Conservation (phyloP, 1,140 invertebrate species). For the Proctacanthus coquilletti region DNA sequence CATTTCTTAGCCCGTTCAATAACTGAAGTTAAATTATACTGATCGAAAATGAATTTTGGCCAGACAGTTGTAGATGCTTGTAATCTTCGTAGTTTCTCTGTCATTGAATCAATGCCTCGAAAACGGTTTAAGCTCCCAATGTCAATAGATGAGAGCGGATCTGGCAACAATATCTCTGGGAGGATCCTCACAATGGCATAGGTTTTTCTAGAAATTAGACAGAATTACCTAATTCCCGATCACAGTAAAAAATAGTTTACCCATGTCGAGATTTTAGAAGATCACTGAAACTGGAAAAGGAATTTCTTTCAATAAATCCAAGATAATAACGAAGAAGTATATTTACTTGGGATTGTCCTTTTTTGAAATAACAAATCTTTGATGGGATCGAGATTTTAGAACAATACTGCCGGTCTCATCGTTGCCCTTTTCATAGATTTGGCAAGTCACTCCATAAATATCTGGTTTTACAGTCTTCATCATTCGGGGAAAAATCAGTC, state of each 20-base stretch:
- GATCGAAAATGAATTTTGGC: conserved; percentile 45
- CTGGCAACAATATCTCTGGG: conserved; percentile 40
- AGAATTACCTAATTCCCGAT: too few species aligned
- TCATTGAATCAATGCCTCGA: conserved; percentile 22
- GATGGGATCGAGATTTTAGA: conserved; percentile 22
- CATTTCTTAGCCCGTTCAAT: conserved; percentile 28
- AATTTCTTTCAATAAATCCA: background rate
- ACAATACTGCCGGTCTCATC: conserved; percentile 14
- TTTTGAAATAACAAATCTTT: conserved; percentile 21
- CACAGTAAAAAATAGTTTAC: background rate
- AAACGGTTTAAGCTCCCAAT: conserved; percentile 31
- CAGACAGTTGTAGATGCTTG: conserved; percentile 33
- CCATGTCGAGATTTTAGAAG: background rate
- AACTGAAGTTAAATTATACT: conserved; percentile 43
- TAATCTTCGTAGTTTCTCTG: conserved; percentile 24
- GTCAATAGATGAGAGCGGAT: conserved; percentile 32
- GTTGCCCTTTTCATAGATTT: conserved; percentile 24
- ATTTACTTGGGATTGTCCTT: conserved; percentile 9
- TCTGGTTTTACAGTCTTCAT: conserved; percentile 2
- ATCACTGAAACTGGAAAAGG: background rate
- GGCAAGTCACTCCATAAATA: conserved; percentile 25
- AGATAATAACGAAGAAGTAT: background rate
- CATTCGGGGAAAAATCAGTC: conserved; percentile 18
- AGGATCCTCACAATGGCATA: conserved; percentile 45
- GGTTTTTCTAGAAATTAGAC: conserved; percentile 15